Base-by-base conservation (phyloP, 2,888 invertebrate species). In the Isoperla grammatica region DNA sequence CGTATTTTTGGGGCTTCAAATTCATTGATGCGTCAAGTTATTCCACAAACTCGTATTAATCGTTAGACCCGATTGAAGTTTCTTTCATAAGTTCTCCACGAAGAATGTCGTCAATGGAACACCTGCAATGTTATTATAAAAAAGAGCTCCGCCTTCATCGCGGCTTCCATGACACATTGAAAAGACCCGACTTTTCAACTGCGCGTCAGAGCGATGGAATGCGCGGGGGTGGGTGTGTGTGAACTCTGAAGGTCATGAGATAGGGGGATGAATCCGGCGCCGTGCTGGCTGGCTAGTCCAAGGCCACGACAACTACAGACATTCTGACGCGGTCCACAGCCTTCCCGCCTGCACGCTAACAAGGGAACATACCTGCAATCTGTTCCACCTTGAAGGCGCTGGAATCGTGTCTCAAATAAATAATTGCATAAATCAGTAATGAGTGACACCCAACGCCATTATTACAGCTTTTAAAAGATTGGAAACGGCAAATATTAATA, bases 51-150 rank as follows among this genome's bases (percentile, higher is more conserved):
- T 29, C 29, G 8, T 29, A 29, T 29, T 29, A 29, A 29, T 29
- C 4, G 29, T 29, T 29, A 6, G 29, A n/a, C n/a, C n/a, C n/a
- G n/a, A n/a, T 8, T 29, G 29, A 29, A 53, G 29, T 53, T 46
- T 53, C 53, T 53, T 53, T 53, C 39, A 53, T 17, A 15, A 37
- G 17, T 37, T 35, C n/a, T 13, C 53, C 20, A 37, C 53, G 11
- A 53, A 53, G 53, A 53, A 37, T 53, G 35, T 37, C 37, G 39
- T 53, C 53, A 53, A 53, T 53, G 53, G 37, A 37, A 53, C 53
- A 53, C 53, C 53, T 53, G 53, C 53, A 29, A 29, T 6, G 29
- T 29, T 29, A 29, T 4, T 29, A 29, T 29, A 29, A 29, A 29
- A 29, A 29, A 29, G 29, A 29, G 5, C 5, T 8, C 37, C 49